phyloP scores from a whole-genome alignment of 2,888 invertebrate species.

The Drosophila nigricruria region DNA sequence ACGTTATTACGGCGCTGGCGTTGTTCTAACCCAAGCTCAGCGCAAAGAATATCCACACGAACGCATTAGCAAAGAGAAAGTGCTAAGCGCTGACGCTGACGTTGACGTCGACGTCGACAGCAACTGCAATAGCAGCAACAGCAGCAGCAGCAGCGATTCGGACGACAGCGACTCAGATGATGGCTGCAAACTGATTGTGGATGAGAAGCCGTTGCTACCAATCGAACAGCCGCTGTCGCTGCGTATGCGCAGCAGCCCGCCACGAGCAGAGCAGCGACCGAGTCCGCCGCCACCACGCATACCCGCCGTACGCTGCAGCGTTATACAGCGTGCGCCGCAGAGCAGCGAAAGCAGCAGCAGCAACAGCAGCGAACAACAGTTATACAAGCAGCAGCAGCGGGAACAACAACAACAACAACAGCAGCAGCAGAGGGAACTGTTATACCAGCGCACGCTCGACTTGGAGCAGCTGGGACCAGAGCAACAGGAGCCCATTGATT shows the following conservation, averaged over 20 bases:
- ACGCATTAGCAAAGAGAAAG: conserved; percentile 31
- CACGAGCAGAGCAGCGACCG: conserved; percentile 85
- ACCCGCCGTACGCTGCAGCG: conserved; percentile 90
- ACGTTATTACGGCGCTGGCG: conserved; percentile 92
- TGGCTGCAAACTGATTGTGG: conserved; percentile 87
- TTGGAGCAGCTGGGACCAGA: conserved; percentile 87
- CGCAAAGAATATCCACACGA: conserved; percentile 90
- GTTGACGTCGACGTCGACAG: conserved; percentile 13
- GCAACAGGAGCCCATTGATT: conserved; percentile 95
- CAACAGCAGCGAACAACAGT: conserved; percentile 84
- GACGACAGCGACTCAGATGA: conserved; percentile 83
- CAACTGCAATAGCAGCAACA: neutral
- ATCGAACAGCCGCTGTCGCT: conserved; percentile 88
- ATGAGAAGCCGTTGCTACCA: conserved; percentile 89
- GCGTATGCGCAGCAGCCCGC: conserved; percentile 86
- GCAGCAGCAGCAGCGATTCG: conserved; percentile 11
- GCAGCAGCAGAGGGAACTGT: conserved; percentile 54
- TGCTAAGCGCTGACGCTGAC: neutral
- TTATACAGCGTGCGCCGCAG: conserved; percentile 90
- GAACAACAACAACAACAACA: neutral
- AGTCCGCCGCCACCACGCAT: conserved; percentile 89
- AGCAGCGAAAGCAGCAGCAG: conserved; percentile 31
- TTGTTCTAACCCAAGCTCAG: conserved; percentile 93
- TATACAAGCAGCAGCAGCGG: conserved; percentile 81
- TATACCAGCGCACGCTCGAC: conserved; percentile 85